Evolutionary conservation across 2,113 vertebrate genomes (phyloP), one percentile per base, ranked within the genome.

Genomic region (Corvus moneduloides): DNA sequence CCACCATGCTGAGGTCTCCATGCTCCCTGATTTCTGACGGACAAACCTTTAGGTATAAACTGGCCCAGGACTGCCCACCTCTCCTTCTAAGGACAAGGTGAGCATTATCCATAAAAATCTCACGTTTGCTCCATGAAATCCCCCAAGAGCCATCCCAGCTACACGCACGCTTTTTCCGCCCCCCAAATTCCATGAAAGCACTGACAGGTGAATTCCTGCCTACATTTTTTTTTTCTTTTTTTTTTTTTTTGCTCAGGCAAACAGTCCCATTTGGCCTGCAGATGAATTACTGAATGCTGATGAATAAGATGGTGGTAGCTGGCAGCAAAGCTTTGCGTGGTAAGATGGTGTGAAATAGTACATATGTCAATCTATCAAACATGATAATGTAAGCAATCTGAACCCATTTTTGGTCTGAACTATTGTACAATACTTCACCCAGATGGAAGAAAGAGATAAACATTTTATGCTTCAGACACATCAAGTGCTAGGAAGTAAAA

Each of bases 341-440:
- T 96, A 26, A 95, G 83, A 96, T 90, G 93, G 94, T 96, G 96
- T 96, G 96, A 97, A 97, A 87, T 56, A 52, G 94, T 96, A 96
- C 96, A 97, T 97, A 97, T 97, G 97, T 93, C 97, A 96, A 97
- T 96, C 96, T 90, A 97, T 97, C 96, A 96, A 96, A 96, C 92
- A 96, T 23, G 85, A 93, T 92, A 96, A 96, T 95, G 89, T 96
- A 97, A 96, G 95, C 96, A 95, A 96, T 69, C 96, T 62, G 63
- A 97, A 96, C 89, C 86, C 96, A 87, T 95, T 97, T 97, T 94
- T 78, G 96, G 90, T 81, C 92, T 97, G 96, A 88, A 92, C 68
- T 84, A 73, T 78, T 88, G 84, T 75, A 73, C 59, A 79, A 84
- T 79, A 73, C 81, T 78, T 94, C 91, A 90, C 93, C 55, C 87